Evolutionary conservation across 2,888 invertebrate genomes (phyloP).

Genomic region (Oscheius onirici): DNA sequence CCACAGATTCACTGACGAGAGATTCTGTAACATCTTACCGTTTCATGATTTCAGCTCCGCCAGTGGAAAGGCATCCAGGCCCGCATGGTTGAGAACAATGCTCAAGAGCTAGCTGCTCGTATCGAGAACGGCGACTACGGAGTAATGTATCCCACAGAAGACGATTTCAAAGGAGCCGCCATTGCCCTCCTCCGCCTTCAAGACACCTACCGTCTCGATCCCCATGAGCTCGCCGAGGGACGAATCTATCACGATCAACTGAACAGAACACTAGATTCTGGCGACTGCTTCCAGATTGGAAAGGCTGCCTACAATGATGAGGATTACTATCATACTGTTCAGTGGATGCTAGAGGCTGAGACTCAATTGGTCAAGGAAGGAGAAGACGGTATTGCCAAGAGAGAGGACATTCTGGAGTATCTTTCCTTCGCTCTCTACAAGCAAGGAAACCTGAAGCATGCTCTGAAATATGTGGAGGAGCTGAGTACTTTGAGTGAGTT

Average conservation of each 20-base stretch:
- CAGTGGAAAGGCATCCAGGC: conserved; percentile 57
- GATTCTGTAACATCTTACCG: too few relatives aligned
- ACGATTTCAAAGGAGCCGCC: conserved; percentile 94
- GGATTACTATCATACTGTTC: conserved; percentile 89
- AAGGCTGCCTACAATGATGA: conserved; percentile 89
- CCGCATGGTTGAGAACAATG: conserved; percentile 63
- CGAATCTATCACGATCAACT: conserved; percentile 72
- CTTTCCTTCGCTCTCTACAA: conserved; percentile 90
- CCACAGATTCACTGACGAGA: too few relatives aligned
- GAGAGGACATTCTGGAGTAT: conserved; percentile 83
- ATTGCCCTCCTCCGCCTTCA: conserved; percentile 92
- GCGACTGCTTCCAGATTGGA: conserved; percentile 95
- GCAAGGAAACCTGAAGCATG: conserved; percentile 85
- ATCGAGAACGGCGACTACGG: conserved; percentile 54
- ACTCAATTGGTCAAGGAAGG: conserved; percentile 74
- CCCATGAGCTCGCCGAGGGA: conserved; percentile 83
- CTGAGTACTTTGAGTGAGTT: conserved; percentile 79
- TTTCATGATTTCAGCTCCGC: conserved; percentile 43
- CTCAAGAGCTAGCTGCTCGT: conserved; percentile 58
- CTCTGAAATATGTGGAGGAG: conserved; percentile 88
- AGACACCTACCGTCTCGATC: conserved; percentile 78
- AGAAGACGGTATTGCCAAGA: conserved; percentile 55
- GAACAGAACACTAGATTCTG: conserved; percentile 75
- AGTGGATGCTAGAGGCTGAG: conserved; percentile 94
- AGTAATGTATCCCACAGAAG: conserved; percentile 76